A percentile compares a stretch with the other conserved stretches of the same genome.
These are phyloP conservation scores for Alsophila aescularia DNA, from an alignment of 2,888 invertebrate species.

Conservation along the genomic window DNA sequence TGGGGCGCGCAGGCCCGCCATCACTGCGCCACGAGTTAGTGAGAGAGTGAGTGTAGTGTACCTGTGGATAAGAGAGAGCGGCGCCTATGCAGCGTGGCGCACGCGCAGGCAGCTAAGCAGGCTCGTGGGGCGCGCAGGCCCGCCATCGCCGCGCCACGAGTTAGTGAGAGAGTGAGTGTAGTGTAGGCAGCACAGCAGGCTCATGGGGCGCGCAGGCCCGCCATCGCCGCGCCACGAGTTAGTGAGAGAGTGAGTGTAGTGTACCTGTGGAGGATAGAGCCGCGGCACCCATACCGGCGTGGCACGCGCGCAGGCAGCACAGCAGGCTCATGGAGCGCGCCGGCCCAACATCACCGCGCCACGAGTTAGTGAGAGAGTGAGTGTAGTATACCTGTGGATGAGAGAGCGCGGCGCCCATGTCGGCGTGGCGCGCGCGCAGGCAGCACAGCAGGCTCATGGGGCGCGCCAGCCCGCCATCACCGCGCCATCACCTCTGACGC, in stretches of 20 bases:
- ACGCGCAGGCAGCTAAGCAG: constrained; percentile 78
- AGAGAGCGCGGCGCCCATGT: constrained; percentile 81
- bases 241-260: background rate
- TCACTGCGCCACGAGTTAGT: constrained; percentile 37
- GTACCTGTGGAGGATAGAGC: constrained; percentile 70
- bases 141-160: constrained; percentile 43
- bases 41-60: background rate
- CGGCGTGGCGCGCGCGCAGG: constrained; percentile 69
- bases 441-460: constrained; percentile 81
- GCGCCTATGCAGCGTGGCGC: constrained; percentile 76
- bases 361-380: background rate
- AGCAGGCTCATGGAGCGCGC: constrained; percentile 79
- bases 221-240: constrained; percentile 40
- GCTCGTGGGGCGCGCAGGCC: too few species aligned
- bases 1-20: too few species aligned
- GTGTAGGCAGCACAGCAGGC: constrained; percentile 80
- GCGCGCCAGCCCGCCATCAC: constrained; percentile 67
- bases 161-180: background rate
- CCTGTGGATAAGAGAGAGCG: constrained; percentile 75
- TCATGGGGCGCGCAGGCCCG: constrained; percentile 59
- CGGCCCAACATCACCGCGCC: too few species aligned
- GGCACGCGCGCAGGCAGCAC: constrained; percentile 77
- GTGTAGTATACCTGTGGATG: constrained; percentile 59
- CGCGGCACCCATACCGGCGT: constrained; percentile 77
- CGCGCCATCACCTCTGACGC: constrained; percentile 47